Evolutionary conservation across 2,797 vertebrate genomes (phyloP).

Genomic region (Ambastaia sidthimunki): DNA sequence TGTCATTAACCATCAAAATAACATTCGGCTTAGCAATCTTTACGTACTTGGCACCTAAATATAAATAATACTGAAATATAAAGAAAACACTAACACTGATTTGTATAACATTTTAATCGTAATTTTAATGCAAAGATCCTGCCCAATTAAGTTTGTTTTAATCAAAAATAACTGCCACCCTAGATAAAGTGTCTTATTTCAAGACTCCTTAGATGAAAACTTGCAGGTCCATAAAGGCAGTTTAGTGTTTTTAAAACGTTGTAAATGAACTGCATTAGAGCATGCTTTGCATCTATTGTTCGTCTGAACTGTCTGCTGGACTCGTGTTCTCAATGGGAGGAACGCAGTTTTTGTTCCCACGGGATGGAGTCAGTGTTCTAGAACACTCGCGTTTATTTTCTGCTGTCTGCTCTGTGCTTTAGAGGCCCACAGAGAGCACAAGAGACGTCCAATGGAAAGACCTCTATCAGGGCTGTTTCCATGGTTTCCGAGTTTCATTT

Average conservation of each 20-base stretch:
- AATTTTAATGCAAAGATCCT: not conserved
- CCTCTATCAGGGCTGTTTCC: constrained; percentile 68
- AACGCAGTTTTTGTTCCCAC: constrained; percentile 50
- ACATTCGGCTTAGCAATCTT: not conserved
- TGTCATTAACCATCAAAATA: constrained; percentile 50
- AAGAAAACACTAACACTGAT: constrained; percentile 5
- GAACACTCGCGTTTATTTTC: constrained; percentile 55
- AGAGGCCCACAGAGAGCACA: constrained; percentile 60
- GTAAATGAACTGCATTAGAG: constrained; percentile 16
- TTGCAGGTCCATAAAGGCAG: constrained; percentile 27
- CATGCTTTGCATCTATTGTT: constrained; percentile 44
- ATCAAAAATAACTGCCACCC: not conserved
- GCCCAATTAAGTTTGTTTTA: not conserved
- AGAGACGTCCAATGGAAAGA: constrained; percentile 57
- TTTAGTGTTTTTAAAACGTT: constrained; percentile 34
- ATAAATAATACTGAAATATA: not conserved
- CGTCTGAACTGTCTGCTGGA: constrained; percentile 29
- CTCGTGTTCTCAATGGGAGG: constrained; percentile 43
- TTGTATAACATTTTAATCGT: not conserved
- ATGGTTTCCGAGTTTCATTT: constrained; percentile 71
- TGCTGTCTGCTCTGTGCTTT: constrained; percentile 63
- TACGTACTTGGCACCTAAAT: not conserved
- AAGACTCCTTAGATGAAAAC: constrained; percentile 8
- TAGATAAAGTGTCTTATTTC: constrained; percentile 14
- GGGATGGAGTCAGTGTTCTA: constrained; percentile 55